Percentiles rank a stretch among this genome's conserved stretches.
These are phyloP conservation scores for Apamea epomidion DNA, from an alignment of 2,888 invertebrate species.

Conservation along the genomic window DNA sequence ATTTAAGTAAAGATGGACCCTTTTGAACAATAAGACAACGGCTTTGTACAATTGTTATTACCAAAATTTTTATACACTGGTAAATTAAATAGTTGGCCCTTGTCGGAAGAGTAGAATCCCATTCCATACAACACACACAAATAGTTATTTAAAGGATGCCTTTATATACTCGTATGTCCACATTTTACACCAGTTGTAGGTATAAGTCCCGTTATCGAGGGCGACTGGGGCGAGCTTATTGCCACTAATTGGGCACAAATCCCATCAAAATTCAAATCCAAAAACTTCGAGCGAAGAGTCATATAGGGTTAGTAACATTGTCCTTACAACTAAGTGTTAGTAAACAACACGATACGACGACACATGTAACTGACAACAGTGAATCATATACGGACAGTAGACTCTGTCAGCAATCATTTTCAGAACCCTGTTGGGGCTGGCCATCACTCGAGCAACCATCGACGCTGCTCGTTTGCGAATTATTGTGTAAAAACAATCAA, in stretches of 20 bases:
- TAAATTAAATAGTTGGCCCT: not conserved
- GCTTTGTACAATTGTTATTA: not conserved
- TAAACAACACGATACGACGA: no score
- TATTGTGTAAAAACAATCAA: no score
- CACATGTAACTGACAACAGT: no score
- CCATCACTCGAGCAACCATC: no score
- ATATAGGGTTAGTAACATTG: no score
- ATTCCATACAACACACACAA: not conserved
- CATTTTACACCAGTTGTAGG: not conserved
- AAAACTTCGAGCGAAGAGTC: no score
- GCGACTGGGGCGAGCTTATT: not conserved
- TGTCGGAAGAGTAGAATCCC: not conserved
- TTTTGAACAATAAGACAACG: not conserved
- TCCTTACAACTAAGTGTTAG: no score
- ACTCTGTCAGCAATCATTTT: no score
- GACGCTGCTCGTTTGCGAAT: no score
- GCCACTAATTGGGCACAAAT: not conserved
- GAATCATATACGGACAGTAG: no score
- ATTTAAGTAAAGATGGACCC: not conserved
- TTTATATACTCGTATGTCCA: not conserved
- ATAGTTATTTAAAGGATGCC: not conserved
- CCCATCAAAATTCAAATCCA: not conserved
- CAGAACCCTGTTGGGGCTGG: no score
- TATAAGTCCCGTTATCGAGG: not conserved
- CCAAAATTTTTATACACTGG: not conserved